Percentiles rank a stretch among this genome's conserved stretches.
These are phyloP conservation scores for Limnephilus rhombicus DNA, from an alignment of 2,888 invertebrate genomes.

Conservation along the genomic window DNA sequence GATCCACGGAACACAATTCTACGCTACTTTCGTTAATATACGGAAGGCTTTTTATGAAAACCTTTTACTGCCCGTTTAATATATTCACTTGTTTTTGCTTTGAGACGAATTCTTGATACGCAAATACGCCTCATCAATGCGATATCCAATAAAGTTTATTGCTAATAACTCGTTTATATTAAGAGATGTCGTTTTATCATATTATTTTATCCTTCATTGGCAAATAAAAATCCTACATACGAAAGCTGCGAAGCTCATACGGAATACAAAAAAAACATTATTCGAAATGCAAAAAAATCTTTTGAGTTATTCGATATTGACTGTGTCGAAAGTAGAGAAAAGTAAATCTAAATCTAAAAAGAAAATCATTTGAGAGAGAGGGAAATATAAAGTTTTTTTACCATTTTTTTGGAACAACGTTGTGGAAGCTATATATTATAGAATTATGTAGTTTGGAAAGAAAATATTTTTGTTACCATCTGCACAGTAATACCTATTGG, in stretches of 20 bases:
- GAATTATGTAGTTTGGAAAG: not conserved
- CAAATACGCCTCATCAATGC: not conserved
- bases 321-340: not conserved
- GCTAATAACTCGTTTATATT: not conserved
- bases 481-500: not conserved
- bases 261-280: not conserved
- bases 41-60: not conserved
- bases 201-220: not conserved
- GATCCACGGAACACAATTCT: not conserved
- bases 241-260: not conserved
- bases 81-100: constrained; percentile 4
- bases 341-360: not conserved
- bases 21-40: not conserved
- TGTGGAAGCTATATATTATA: not conserved
- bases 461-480: not conserved
- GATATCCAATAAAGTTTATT: not conserved
- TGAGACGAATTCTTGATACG: not conserved
- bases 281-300: not conserved
- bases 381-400: not conserved
- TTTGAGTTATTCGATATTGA: not conserved
- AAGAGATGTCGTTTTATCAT: not conserved
- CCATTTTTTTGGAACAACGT: not conserved
- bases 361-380: not conserved
- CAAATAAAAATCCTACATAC: not conserved
- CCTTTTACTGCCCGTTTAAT: not conserved